phyloP scores from a whole-genome alignment of 1,140 invertebrate species.

The Coptotermes formosanus region DNA sequence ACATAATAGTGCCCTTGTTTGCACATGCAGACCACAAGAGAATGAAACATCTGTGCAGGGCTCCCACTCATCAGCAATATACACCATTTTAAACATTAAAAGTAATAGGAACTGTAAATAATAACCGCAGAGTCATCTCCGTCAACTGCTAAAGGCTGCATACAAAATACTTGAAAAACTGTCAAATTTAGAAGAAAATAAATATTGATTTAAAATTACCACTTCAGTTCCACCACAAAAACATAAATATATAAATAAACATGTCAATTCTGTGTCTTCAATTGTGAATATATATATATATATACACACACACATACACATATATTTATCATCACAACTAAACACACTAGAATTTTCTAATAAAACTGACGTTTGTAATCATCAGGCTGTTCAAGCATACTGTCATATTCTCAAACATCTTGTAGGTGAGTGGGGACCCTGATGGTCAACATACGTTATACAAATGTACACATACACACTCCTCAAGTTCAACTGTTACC shows the following conservation, averaged over 20 bases:
- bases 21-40: background rate
- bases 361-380: background rate
- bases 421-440: background rate
- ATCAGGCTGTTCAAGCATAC: background rate
- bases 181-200: background rate
- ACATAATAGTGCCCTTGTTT: background rate
- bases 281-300: no score
- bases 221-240: no score
- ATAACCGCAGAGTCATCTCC: background rate
- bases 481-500: background rate
- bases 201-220: background rate
- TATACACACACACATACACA: no score
- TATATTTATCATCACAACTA: background rate
- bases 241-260: no score
- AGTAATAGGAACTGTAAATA: no score
- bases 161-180: background rate
- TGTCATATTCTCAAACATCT: background rate
- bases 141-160: background rate
- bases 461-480: background rate
- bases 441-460: background rate
- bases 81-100: background rate
- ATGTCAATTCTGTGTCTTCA: no score
- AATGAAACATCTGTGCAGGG: background rate
- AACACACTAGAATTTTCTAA: background rate
- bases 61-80: background rate